Evolutionary conservation across 2,888 invertebrate species (phyloP).

Genomic region (Megastigmus dorsalis): DNA sequence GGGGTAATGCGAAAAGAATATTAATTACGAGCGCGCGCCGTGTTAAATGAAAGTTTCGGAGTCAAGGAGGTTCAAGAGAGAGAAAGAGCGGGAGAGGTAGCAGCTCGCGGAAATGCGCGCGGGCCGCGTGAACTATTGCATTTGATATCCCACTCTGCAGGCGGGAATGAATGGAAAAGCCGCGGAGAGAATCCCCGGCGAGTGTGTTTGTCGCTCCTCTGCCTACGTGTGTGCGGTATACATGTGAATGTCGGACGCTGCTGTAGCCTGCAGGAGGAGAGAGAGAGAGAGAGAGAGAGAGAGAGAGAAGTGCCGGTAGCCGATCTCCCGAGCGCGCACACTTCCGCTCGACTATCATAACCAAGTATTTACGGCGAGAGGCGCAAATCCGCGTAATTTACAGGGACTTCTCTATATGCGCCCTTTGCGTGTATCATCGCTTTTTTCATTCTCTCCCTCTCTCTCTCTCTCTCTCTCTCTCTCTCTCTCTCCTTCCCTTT

Average conservation of each 20-base stretch:
- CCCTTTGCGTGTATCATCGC: conserved; percentile 25
- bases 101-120: neutral
- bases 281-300: neutral
- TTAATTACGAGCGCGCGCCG: conserved; percentile 35
- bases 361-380: conserved; percentile 72
- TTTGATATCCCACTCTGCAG: conserved; percentile 69
- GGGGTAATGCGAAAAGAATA: conserved; percentile 49
- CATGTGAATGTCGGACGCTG: too few relatives aligned
- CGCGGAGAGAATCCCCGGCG: conserved; percentile 61
- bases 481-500: neutral
- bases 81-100: neutral
- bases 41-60: conserved; percentile 40
- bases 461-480: too few relatives aligned
- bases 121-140: conserved; percentile 70
- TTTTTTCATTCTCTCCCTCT: too few relatives aligned
- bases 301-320: neutral
- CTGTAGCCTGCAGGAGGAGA: neutral
- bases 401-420: conserved; percentile 54
- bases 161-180: conserved; percentile 70
- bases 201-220: conserved; percentile 58
- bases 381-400: conserved; percentile 69
- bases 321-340: conserved; percentile 56
- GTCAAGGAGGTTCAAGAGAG: neutral
- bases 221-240: too few relatives aligned
- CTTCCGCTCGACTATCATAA: conserved; percentile 69